Evolutionary conservation across 2,888 invertebrate species (phyloP), one percentile per base, ranked within the genome.

Genomic region (Trissolcus brochymenae): DNA sequence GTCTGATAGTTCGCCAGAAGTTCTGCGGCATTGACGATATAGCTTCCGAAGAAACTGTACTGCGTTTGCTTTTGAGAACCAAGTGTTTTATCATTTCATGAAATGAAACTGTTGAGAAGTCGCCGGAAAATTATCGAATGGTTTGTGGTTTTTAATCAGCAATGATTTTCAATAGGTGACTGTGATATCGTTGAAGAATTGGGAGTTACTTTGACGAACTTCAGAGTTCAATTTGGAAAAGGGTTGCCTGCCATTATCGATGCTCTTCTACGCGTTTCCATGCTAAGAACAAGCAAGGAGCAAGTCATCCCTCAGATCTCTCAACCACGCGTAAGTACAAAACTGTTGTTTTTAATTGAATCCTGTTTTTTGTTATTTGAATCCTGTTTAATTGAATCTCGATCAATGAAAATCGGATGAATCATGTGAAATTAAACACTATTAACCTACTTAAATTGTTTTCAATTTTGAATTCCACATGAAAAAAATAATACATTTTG

Each of bases 241-340:
- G 88, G 87, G 59, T 81, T 88, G 56, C 82, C 87, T 11, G 80
- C 84, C 81, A 86, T 92, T 77, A 91, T 92, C 81, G 92, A 92
- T 82, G 91, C 91, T 79, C 89, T 92, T 40, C 87, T 92, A 16
- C 90, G 91, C 49, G 91, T 92, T 16, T 91, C 92, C 17, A 89
- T 90, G 81, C 87, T 91, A n/a, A 89, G 87, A 79, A 90, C 91
- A 51, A 90, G 91, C 82, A 86, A 88, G n/a, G 87, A 87, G 51
- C 91, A 91, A 84, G 90, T 91, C 80, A 88, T 92, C 90, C 92
- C 92, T 13, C 88, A 90, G 6, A 89, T 90, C 67, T 87, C 86
- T n/a, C 87, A 90, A 66, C 90, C 91, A 6, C 91, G 92, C 90
- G 92, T 92, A 80, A 79, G 84, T 81, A 51, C 62, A 16, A 46